Percentiles rank a stretch among this genome's conserved stretches.
Evolutionary conservation across 1,140 invertebrate species (phyloP).

Genomic region (Zaprionus africanus): DNA sequence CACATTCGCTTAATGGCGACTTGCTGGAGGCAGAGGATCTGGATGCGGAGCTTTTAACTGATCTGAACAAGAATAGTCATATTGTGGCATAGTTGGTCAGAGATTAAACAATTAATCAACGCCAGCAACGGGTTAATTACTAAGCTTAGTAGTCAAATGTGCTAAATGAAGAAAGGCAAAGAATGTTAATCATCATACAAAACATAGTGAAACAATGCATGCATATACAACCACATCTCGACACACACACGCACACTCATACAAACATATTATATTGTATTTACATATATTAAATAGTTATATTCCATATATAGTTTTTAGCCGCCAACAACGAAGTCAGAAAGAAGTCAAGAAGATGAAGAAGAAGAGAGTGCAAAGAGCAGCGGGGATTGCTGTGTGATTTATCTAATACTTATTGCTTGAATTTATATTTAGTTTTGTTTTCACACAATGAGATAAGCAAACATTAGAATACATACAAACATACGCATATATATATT

Average conservation of each 20-base stretch:
- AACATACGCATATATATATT: conserved; percentile 54
- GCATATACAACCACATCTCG: conserved; percentile 18
- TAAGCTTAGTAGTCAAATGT: conserved; percentile 73
- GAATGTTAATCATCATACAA: conserved; percentile 62
- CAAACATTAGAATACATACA: conserved; percentile 20
- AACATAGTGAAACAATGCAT: conserved; percentile 17
- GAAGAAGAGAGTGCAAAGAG: conserved; percentile 39
- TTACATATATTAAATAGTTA: conserved; percentile 43
- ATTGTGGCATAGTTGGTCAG: conserved; percentile 74
- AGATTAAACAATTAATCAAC: conserved; percentile 16
- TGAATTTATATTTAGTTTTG: conserved; percentile 70
- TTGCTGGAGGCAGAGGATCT: conserved; percentile 79
- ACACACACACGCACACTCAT: conserved; percentile 38
- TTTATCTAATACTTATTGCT: conserved; percentile 70
- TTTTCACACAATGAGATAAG: conserved; percentile 32
- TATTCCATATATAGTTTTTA: conserved; percentile 62
- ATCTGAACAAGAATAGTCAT: conserved; percentile 84
- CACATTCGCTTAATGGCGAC: conserved; percentile 77
- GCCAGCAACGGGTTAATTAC: conserved; percentile 67
- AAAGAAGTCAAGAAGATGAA: conserved; percentile 7
- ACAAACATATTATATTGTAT: conserved; percentile 41
- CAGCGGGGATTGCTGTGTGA: conserved; percentile 71
- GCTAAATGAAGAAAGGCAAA: conserved; percentile 61
- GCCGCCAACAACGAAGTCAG: conserved; percentile 69
- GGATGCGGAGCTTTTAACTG: conserved; percentile 75